Percentiles rank a stretch among this genome's conserved stretches.
These are phyloP conservation scores for Copsychus sechellarum DNA, from an alignment of 2,113 vertebrate genomes.

Conservation along the genomic window DNA sequence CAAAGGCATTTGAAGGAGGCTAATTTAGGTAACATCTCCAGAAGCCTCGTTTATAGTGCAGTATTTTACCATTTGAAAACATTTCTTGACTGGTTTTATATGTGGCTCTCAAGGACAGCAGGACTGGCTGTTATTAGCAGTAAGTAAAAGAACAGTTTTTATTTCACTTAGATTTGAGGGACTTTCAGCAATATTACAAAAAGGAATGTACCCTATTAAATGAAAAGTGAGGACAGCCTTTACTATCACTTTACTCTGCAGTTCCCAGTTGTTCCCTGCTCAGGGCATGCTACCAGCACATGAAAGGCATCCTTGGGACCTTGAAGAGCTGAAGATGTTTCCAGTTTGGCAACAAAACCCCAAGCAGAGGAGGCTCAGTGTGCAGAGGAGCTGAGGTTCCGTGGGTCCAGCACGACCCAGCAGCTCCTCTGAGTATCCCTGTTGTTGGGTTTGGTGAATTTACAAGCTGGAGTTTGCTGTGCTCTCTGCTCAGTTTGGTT, in stretches of 20 bases:
- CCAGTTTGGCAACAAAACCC: background rate
- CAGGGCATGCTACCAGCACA: background rate
- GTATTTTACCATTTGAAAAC: constrained; percentile 19
- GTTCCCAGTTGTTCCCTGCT: background rate
- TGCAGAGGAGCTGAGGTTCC: background rate
- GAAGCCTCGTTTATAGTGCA: constrained; percentile 1
- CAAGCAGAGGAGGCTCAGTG: background rate
- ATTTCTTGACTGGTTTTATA: background rate
- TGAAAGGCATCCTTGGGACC: background rate
- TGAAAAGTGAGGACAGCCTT: constrained; percentile 1
- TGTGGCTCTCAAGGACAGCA: background rate
- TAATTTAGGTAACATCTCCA: constrained; percentile 59
- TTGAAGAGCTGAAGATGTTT: background rate
- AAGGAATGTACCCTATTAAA: constrained; percentile 27
- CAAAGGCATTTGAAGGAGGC: background rate
- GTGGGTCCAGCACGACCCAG: rapidly evolving
- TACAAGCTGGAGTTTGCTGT: background rate
- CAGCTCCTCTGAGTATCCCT: background rate
- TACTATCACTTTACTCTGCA: background rate
- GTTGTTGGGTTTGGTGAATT: background rate
- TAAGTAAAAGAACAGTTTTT: constrained; percentile 29
- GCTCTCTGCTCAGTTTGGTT: background rate
- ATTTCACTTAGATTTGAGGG: constrained; percentile 14
- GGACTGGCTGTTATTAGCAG: constrained; percentile 16
- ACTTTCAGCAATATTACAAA: background rate